A percentile compares a stretch with the other conserved stretches of the same genome.
phyloP scores from a whole-genome alignment of 2,888 invertebrate species.

The Caenorhabditis sp. region DNA sequence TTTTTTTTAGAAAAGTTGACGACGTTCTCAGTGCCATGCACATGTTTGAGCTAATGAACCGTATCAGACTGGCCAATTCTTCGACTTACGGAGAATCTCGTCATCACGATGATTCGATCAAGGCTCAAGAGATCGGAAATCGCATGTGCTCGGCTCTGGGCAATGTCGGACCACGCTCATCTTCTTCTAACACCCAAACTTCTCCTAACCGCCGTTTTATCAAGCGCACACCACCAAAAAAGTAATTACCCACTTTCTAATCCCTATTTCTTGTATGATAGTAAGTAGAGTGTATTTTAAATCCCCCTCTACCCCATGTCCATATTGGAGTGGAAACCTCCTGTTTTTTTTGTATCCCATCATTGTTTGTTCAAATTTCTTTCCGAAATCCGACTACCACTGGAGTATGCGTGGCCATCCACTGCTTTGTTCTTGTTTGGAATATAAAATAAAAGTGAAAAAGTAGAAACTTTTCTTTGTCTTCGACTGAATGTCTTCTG shows the following conservation, averaged over 20 bases:
- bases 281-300: background rate
- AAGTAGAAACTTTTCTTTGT: background rate
- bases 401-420: conserved; percentile 10
- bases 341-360: conserved; percentile 2
- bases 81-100: background rate
- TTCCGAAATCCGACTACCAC: conserved; percentile 29
- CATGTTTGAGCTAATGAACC: conserved; percentile 52
- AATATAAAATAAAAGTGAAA: conserved; percentile 15
- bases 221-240: conserved; percentile 15
- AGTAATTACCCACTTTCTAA: background rate
- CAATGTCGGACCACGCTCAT: background rate
- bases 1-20: conserved; percentile 39
- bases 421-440: conserved; percentile 1
- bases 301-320: background rate
- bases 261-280: background rate
- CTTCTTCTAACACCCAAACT: background rate
- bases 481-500: conserved; percentile 19
- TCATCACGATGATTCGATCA: conserved; percentile 11
- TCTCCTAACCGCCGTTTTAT: conserved; percentile 13
- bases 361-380: conserved; percentile 47
- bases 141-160: conserved; percentile 42
- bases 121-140: conserved; percentile 48
- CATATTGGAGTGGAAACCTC: background rate
- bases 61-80: conserved; percentile 34
- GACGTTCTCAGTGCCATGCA: conserved; percentile 46